These are phyloP conservation scores for Aphodius sticticus DNA, from an alignment of 2,888 invertebrate species.

Conservation along the genomic window DNA sequence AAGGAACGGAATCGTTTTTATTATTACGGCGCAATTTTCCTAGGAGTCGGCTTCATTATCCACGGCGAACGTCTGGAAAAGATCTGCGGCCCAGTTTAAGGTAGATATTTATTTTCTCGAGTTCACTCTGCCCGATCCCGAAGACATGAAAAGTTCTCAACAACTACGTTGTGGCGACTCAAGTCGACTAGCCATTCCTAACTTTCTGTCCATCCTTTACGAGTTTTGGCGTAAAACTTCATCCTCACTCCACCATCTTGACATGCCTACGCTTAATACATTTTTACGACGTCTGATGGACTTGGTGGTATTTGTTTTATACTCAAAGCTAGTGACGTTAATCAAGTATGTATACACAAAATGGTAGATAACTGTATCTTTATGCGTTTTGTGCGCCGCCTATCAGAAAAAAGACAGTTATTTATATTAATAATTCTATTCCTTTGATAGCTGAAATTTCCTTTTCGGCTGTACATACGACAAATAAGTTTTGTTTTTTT, in stretches of 20 bases:
- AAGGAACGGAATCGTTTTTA: neutral
- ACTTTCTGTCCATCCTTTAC: neutral
- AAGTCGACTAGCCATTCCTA: neutral
- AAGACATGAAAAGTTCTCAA: neutral
- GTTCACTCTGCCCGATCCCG: neutral
- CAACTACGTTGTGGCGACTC: neutral
- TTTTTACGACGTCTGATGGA: neutral
- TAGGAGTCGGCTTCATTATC: neutral
- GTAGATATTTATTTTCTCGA: conserved; percentile 4
- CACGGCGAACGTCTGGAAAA: neutral
- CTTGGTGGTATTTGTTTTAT: too few relatives aligned
- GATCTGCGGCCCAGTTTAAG: neutral
- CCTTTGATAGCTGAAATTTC: too few relatives aligned
- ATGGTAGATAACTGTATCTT: too few relatives aligned
- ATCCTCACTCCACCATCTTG: neutral
- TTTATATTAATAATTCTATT: too few relatives aligned
- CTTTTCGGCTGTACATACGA: too few relatives aligned
- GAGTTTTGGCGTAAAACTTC: neutral
- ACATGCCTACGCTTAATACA: neutral
- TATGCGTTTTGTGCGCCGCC: too few relatives aligned
- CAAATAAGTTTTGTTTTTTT: too few relatives aligned
- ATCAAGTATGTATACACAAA: too few relatives aligned
- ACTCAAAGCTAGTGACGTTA: too few relatives aligned
- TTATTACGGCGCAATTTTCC: neutral
- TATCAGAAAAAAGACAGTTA: too few relatives aligned